phyloP scores from a whole-genome alignment of 2,797 vertebrate species.

The Enteromius thamalakanensis region DNA sequence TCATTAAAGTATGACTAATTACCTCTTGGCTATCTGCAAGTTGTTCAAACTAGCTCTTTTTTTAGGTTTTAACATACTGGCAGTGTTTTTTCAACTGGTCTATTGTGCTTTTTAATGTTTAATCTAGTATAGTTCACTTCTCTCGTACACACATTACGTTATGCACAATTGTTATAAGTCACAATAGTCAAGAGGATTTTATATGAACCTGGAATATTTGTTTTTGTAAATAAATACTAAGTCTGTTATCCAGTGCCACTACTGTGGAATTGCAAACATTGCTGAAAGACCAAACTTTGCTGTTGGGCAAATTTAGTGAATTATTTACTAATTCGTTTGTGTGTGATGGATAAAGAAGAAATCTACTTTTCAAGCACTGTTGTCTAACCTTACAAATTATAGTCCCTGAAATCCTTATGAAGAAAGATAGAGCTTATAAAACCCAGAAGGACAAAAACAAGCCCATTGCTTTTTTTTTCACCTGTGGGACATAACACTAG shows the following conservation, averaged over 20 bases:
- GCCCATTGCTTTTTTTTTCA: neutral
- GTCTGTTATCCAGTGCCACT: neutral
- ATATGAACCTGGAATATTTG: neutral
- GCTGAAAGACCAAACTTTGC: conserved; percentile 2
- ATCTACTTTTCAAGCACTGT: neutral
- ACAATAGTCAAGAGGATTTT: neutral
- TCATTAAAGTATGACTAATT: neutral
- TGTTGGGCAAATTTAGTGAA: conserved; percentile 2
- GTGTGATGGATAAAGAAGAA: neutral
- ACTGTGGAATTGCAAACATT: conserved; percentile 7
- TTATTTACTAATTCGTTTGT: neutral
- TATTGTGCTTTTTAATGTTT: neutral
- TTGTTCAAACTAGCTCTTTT: neutral
- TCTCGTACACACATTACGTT: too few species aligned
- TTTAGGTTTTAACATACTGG: neutral
- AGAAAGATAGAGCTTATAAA: neutral
- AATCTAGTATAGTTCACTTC: neutral
- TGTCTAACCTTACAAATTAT: neutral
- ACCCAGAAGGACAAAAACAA: neutral
- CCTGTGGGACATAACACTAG: neutral
- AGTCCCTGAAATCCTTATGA: neutral
- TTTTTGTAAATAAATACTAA: conserved; percentile 9
- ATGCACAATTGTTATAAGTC: neutral
- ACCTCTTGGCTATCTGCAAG: neutral
- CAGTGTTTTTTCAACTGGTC: neutral